Evolutionary conservation across 92 coral and sea anemone genomes (phyloP).

Genomic region (Parazoanthus swiftii): DNA sequence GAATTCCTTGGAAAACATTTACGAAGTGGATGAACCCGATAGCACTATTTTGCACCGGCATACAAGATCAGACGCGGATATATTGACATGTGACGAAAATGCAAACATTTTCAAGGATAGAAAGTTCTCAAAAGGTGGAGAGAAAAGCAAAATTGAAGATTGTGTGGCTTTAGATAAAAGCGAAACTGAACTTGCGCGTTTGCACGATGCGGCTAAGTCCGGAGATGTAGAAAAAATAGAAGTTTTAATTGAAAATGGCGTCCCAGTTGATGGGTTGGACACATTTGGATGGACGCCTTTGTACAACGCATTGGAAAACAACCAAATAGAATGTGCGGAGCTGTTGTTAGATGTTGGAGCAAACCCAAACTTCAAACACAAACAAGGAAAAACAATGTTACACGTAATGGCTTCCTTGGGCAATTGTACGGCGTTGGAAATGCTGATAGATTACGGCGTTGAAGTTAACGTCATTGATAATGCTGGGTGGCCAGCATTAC

Average conservation of each 20-base stretch:
- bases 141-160: background rate
- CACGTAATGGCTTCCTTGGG: conserved; percentile 70
- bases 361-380: conserved; percentile 55
- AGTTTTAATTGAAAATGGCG: conserved; percentile 52
- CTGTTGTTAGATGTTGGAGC: conserved; percentile 63
- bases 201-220: conserved; percentile 76
- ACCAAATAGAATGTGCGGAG: conserved; percentile 67
- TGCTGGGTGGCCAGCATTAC: conserved; percentile 85
- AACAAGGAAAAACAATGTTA: conserved; percentile 62
- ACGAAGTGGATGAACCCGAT: conserved; percentile 23
- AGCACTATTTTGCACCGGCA: background rate
- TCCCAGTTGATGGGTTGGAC: conserved; percentile 68
- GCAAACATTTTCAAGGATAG: background rate
- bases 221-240: conserved; percentile 53
- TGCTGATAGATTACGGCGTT: conserved; percentile 62
- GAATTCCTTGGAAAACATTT: conserved; percentile 31
- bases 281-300: conserved; percentile 72
- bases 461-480: conserved; percentile 57
- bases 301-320: conserved; percentile 64
- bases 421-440: conserved; percentile 66
- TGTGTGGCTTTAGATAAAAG: conserved; percentile 2
- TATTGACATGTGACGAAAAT: background rate
- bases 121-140: background rate
- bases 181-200: conserved; percentile 53
- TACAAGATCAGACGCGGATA: background rate